phyloP scores from a whole-genome alignment of 2,113 vertebrate genomes.

The Salminus brasiliensis region DNA sequence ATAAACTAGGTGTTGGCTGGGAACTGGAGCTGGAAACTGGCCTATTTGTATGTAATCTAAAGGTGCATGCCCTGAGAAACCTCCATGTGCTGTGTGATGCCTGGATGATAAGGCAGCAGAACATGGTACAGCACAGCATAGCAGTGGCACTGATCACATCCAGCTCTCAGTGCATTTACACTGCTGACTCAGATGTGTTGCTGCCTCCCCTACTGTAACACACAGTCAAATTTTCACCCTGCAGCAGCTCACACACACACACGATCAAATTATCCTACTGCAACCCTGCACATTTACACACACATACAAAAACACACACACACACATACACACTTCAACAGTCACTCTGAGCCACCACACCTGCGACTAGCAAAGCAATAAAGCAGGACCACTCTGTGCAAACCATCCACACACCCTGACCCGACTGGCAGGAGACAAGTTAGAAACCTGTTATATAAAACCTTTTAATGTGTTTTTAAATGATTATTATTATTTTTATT shows the following conservation, averaged over 20 bases:
- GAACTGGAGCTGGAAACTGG: too few relatives aligned
- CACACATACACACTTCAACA: neutral
- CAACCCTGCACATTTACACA: neutral
- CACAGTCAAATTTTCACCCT: slow-evolving; percentile 33
- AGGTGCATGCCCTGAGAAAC: neutral
- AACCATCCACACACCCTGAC: neutral
- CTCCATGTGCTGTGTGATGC: neutral
- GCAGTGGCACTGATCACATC: slow-evolving; percentile 25
- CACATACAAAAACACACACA: slow-evolving; percentile 28
- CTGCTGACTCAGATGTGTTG: slow-evolving; percentile 43
- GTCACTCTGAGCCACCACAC: neutral
- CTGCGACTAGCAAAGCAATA: slow-evolving; percentile 22
- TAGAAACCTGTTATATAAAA: too few relatives aligned
- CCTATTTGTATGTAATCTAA: too few relatives aligned
- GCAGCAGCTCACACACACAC: slow-evolving; percentile 10
- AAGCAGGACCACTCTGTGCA: neutral
- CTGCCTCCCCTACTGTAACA: slow-evolving; percentile 16
- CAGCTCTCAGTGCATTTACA: slow-evolving; percentile 21
- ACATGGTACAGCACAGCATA: neutral
- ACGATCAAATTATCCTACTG: too few relatives aligned
- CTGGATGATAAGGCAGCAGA: slow-evolving; percentile 3
- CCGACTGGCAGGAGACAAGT: neutral
- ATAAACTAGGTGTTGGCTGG: too few relatives aligned
- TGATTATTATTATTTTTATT: too few relatives aligned
- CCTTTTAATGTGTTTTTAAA: neutral